phyloP scores from a whole-genome alignment of 2,797 vertebrate genomes.

The Acanthornis magna region DNA sequence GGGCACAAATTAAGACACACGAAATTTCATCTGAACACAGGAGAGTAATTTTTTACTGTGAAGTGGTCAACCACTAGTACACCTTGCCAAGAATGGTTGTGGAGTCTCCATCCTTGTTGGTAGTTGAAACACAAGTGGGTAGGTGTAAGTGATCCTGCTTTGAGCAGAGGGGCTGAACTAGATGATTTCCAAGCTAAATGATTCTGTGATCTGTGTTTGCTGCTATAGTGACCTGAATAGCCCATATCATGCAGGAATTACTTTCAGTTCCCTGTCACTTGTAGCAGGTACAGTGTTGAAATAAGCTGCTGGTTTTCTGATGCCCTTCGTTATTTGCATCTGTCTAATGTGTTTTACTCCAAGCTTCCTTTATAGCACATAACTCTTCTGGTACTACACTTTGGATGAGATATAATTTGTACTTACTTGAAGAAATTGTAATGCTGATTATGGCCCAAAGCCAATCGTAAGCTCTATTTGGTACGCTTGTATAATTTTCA shows the following conservation, averaged over 20 bases:
- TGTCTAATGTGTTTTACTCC: neutral
- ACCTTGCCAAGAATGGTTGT: neutral
- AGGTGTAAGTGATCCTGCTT: neutral
- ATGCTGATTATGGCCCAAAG: slow-evolving; percentile 2
- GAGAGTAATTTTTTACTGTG: neutral
- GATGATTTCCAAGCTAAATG: neutral
- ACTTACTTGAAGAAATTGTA: neutral
- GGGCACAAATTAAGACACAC: neutral
- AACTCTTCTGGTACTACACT: neutral
- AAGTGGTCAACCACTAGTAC: neutral
- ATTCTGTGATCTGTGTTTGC: neutral
- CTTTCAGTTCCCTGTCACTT: neutral
- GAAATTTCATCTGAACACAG: neutral
- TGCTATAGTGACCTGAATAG: neutral
- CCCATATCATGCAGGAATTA: neutral
- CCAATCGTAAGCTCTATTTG: neutral
- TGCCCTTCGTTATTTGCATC: neutral
- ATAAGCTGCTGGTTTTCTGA: neutral
- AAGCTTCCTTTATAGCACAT: neutral
- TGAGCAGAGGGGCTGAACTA: neutral
- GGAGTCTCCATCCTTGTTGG: neutral
- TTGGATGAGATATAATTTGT: neutral
- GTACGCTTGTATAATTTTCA: neutral
- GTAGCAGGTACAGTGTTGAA: neutral
- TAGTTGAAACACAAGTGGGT: neutral